Base-by-base conservation (phyloP, 2,888 invertebrate species). In the Candidula unifasciata region DNA sequence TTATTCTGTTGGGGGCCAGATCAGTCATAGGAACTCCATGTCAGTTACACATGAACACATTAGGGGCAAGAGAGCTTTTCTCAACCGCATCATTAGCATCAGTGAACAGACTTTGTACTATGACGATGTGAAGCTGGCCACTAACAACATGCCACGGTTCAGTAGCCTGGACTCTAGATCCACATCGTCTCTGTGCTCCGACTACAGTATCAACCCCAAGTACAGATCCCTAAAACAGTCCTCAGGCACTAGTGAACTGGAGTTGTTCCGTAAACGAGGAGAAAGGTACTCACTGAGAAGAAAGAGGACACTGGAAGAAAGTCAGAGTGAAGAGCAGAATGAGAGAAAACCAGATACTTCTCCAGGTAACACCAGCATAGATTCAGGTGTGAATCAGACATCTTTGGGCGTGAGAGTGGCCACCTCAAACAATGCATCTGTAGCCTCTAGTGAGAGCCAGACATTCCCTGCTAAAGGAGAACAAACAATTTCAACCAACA, bases 71-170 rank as follows among this genome's bases (percentile, higher is more conserved):
- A 80, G 33, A 44, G 18, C 69, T 10, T 21, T 3, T 18, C 54
- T 71, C 24, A 44, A 66, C 24, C 27, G 66, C 35, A 66, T 33
- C 76, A 76, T 76, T 54, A 76, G 82, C 30, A 33, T 68, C 68
- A 83, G 83, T 21, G 83, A 83, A 18, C 83, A 77, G n/a, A 69
- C 57, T 10, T 35, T 83, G 71, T 83, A 69, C 27, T 78, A 83
- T 69, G 82, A 82, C 33, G 71, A 77, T 35, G 68, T 78, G n/a
- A 83, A 83, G n/a, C 37, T 57, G 37, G 35, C 37, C 24, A n/a
- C 73, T 16, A 10, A 54, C 13, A 73, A 60, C 69, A 33, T 78
- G 66, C 64, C 78, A 18, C 66, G 35, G 27, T 37, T 69, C 8
- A 77, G 78, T 30, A 77, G 30, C 21, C 57, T 54, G 3, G 78